Evolutionary conservation across 2,888 invertebrate species (phyloP).

Genomic region (Lomographa bimaculata): DNA sequence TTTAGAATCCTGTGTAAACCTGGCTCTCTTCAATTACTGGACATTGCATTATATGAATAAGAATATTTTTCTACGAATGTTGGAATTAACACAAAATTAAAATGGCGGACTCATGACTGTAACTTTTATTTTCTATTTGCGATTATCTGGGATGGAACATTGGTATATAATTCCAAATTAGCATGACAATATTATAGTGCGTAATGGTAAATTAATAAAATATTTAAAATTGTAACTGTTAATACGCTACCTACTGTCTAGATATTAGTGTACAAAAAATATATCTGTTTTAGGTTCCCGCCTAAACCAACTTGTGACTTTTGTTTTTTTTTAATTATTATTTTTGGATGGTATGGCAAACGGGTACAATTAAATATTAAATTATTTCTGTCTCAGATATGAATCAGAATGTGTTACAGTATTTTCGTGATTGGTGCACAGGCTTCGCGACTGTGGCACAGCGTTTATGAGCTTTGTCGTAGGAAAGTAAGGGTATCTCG

Average conservation of each 20-base stretch:
- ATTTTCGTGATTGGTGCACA: constrained; percentile 55
- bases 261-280: constrained; percentile 55
- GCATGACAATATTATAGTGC: constrained; percentile 73
- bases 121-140: constrained; percentile 56
- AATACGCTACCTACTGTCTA: constrained; percentile 66
- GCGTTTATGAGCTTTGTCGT: constrained; percentile 77
- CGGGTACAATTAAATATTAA: constrained; percentile 25
- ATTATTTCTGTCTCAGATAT: constrained; percentile 38
- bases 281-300: constrained; percentile 46
- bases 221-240: constrained; percentile 61
- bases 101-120: constrained; percentile 57
- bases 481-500: constrained; percentile 76
- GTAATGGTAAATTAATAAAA: constrained; percentile 53
- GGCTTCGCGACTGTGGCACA: constrained; percentile 64
- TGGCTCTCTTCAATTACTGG: constrained; percentile 35
- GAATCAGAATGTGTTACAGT: constrained; percentile 59
- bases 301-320: constrained; percentile 46
- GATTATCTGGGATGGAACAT: constrained; percentile 75
- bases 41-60: constrained; percentile 49
- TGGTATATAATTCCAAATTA: constrained; percentile 59
- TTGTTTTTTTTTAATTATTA: constrained; percentile 19
- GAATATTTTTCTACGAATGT: constrained; percentile 74
- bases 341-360: constrained; percentile 20
- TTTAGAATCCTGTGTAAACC: constrained; percentile 30
- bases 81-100: constrained; percentile 56